phyloP scores from a whole-genome alignment of 2,113 vertebrate species.

The Onychostruthus taczanowskii region DNA sequence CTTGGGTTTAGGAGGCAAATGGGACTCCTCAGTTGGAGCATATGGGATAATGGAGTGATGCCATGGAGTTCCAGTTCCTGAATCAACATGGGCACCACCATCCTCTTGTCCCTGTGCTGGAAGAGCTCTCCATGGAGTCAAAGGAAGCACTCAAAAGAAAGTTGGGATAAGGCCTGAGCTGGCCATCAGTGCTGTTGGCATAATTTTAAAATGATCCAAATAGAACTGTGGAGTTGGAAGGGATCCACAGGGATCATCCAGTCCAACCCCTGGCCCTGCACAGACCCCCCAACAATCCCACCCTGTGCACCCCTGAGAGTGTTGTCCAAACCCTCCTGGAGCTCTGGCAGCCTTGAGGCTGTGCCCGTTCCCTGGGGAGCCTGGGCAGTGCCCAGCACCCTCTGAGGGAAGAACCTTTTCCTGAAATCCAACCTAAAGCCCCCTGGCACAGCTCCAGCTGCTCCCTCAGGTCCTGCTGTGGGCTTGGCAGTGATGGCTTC shows the following conservation, averaged over 20 bases:
- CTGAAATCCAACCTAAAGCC: fast-evolving
- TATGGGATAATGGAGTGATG: not conserved
- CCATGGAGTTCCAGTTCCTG: not conserved
- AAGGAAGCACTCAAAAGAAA: not conserved
- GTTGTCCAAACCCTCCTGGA: fast-evolving
- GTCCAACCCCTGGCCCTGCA: too few species aligned
- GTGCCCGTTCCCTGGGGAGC: not conserved
- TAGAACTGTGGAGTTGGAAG: not conserved
- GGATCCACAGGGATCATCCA: not conserved
- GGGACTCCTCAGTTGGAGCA: not conserved
- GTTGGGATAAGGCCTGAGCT: not conserved
- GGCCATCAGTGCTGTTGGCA: fast-evolving
- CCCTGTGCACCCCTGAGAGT: fast-evolving
- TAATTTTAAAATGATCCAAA: not conserved
- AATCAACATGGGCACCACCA: not conserved
- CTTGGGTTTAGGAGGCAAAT: not conserved
- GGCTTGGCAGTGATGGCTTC: not conserved
- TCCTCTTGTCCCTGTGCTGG: not conserved
- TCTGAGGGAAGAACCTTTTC: not conserved
- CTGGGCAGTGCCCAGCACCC: not conserved
- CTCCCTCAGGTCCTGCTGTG: not conserved
- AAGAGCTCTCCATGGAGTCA: not conserved
- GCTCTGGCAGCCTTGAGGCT: not conserved
- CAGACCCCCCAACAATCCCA: not conserved
- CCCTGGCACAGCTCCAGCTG: fast-evolving